These are phyloP conservation scores for Brachymystax lenok DNA, from an alignment of 2,797 vertebrate species.

Conservation along the genomic window DNA sequence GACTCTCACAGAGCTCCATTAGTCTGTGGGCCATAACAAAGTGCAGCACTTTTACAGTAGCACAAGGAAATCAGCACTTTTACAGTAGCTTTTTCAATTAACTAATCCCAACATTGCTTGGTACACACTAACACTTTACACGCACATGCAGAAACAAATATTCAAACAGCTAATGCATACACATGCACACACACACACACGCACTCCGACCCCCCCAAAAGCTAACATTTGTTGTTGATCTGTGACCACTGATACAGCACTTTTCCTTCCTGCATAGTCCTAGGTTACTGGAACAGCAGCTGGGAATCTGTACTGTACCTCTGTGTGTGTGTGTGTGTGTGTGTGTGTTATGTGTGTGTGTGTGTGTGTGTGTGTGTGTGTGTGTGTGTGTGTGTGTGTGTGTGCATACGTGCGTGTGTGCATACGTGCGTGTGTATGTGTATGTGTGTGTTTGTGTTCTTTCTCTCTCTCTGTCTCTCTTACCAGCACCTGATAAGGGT, in stretches of 20 bases:
- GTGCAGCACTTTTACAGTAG: not conserved
- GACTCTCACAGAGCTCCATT: constrained; percentile 35
- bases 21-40: constrained; percentile 54
- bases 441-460: not conserved
- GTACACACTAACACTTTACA: not conserved
- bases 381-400: constrained; percentile 6
- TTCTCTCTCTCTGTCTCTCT: not conserved
- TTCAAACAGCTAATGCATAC: not conserved
- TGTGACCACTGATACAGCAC: not conserved
- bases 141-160: not conserved
- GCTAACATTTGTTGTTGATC: not conserved
- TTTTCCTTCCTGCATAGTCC: not conserved
- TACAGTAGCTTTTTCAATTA: too few relatives aligned
- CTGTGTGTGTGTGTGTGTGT: constrained; percentile 1
- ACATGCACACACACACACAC: not conserved
- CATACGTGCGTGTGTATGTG: not conserved
- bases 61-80: too few relatives aligned
- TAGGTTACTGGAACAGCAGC: constrained; percentile 1
- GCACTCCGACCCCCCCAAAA: too few relatives aligned
- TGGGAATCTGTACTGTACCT: not conserved
- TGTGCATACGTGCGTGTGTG: not conserved
- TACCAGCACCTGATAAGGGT: constrained; percentile 15
- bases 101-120: too few relatives aligned
- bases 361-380: constrained; percentile 2
- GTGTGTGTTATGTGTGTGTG: constrained; percentile 4